Conservation (phyloP, 2,113 vertebrate genomes). For the Istiophorus platypterus region DNA sequence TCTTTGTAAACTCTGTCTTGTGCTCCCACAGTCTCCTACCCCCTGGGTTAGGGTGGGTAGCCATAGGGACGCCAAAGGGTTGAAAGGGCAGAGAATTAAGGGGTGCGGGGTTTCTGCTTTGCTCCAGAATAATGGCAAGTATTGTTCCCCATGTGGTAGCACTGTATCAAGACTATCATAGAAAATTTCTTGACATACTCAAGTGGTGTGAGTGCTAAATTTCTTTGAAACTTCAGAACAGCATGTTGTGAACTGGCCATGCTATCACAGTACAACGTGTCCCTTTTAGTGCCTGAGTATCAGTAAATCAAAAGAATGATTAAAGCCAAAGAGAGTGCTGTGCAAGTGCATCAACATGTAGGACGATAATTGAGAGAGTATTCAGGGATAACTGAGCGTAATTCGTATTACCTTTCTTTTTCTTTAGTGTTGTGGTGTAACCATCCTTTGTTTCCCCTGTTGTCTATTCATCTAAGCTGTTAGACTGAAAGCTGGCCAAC, state of each 20-base stretch:
- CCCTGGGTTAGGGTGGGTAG: slow-evolving; percentile 54
- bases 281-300: slow-evolving; percentile 47
- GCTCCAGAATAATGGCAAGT: slow-evolving; percentile 57
- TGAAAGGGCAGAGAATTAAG: slow-evolving; percentile 57
- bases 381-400: slow-evolving; percentile 18
- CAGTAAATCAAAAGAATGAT: slow-evolving; percentile 45
- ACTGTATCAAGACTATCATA: slow-evolving; percentile 47
- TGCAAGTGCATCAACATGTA: slow-evolving; percentile 14
- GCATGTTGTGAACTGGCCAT: slow-evolving; percentile 38
- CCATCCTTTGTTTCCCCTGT: slow-evolving; percentile 28
- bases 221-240: slow-evolving; percentile 41
- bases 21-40: slow-evolving; percentile 36
- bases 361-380: slow-evolving; percentile 41
- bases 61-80: slow-evolving; percentile 54
- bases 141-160: slow-evolving; percentile 64
- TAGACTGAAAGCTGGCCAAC: slow-evolving; percentile 26
- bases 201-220: slow-evolving; percentile 52
- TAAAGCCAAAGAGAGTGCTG: slow-evolving; percentile 14
- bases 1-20: slow-evolving; percentile 47
- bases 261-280: slow-evolving; percentile 53
- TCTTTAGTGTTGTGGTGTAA: slow-evolving; percentile 14
- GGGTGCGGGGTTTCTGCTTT: slow-evolving; percentile 59
- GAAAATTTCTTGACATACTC: slow-evolving; percentile 54
- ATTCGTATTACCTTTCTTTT: slow-evolving; percentile 23
- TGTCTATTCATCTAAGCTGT: slow-evolving; percentile 29